Percentiles rank a stretch among this genome's conserved stretches.
Evolutionary conservation across 2,888 invertebrate genomes (phyloP).

Genomic region (Rhingia campestris): DNA sequence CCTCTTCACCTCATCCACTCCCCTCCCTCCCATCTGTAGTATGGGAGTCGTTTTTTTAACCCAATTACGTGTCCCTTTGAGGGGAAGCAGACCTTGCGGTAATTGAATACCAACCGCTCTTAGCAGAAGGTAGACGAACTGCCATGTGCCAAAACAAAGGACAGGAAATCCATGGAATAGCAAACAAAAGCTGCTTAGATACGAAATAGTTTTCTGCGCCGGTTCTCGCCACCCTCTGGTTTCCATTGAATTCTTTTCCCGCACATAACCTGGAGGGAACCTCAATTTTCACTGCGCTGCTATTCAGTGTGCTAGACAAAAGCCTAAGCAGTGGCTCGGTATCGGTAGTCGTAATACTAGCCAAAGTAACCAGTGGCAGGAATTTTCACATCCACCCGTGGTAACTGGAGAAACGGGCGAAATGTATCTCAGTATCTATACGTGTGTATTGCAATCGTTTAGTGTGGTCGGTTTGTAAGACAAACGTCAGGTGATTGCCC

Average conservation of each 20-base stretch:
- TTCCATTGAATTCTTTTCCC: constrained; percentile 55
- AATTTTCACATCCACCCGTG: constrained; percentile 19
- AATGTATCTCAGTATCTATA: constrained; percentile 20
- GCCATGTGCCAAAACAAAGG: constrained; percentile 55
- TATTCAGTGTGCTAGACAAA: constrained; percentile 69
- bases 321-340: constrained; percentile 50
- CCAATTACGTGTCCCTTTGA: constrained; percentile 63
- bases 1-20: constrained; percentile 29
- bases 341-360: constrained; percentile 56
- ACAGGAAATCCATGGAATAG: constrained; percentile 58
- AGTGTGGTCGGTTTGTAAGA: constrained; percentile 23
- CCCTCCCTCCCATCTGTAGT: constrained; percentile 10
- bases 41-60: constrained; percentile 43
- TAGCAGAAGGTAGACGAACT: constrained; percentile 68
- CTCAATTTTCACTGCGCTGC: constrained; percentile 58
- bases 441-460: constrained; percentile 35
- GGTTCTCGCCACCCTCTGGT: constrained; percentile 43
- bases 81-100: constrained; percentile 60
- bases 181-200: constrained; percentile 58
- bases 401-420: constrained; percentile 41
- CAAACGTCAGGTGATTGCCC: constrained; percentile 38
- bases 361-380: constrained; percentile 35
- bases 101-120: constrained; percentile 60
- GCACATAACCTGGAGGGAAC: constrained; percentile 21
- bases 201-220: constrained; percentile 53